These are phyloP conservation scores for Bombus pyrosoma DNA, from an alignment of 1,140 invertebrate species.

Conservation along the genomic window DNA sequence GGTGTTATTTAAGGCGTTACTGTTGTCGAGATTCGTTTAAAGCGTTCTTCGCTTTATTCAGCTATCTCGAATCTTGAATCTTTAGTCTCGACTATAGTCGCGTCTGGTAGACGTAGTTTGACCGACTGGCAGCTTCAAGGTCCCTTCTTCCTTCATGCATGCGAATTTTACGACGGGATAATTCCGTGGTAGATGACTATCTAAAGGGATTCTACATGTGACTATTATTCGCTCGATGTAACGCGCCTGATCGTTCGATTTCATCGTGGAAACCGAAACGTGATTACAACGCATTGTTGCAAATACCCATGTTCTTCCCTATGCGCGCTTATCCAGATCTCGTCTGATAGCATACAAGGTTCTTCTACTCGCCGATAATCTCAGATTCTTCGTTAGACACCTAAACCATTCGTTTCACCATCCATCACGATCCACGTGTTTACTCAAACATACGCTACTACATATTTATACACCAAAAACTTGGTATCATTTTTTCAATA, in stretches of 20 bases:
- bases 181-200: constrained; percentile 5
- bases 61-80: neutral
- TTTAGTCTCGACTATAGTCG: neutral
- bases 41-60: neutral
- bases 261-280: constrained; percentile 20
- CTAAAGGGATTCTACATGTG: neutral
- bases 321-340: neutral
- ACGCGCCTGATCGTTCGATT: neutral
- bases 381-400: neutral
- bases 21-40: neutral
- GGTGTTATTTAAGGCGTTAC: too few relatives aligned
- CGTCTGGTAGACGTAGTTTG: neutral
- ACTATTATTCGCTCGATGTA: constrained; percentile 29
- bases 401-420: neutral
- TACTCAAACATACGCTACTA: neutral
- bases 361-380: constrained; percentile 7
- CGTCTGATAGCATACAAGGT: neutral
- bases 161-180: constrained; percentile 1
- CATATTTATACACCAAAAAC: too few relatives aligned
- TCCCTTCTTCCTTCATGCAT: neutral
- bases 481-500: too few relatives aligned
- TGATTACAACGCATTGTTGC: constrained; percentile 17
- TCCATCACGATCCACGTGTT: neutral
- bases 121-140: neutral
- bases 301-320: neutral